These are phyloP conservation scores for Xestia xanthographa DNA, from an alignment of 2,888 invertebrate genomes.

Conservation along the genomic window DNA sequence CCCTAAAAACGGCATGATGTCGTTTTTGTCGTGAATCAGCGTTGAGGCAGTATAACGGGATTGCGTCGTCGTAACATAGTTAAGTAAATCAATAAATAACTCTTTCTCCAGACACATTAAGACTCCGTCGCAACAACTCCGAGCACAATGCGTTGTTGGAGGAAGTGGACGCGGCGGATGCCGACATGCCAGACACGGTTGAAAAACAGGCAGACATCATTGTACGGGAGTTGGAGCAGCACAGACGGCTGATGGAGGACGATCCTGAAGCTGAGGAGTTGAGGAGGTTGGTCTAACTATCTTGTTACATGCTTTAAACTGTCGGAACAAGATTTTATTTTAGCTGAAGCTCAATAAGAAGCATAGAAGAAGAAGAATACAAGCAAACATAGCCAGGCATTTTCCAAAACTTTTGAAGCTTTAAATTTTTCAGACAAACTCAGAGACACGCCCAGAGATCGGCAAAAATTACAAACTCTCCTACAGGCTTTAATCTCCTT, in stretches of 20 bases:
- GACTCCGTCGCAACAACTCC: slow-evolving; percentile 80
- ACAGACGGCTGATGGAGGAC: slow-evolving; percentile 92
- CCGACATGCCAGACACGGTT: slow-evolving; percentile 73
- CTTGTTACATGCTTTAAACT: not conserved
- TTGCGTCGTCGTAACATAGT: no score
- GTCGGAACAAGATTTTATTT: not conserved
- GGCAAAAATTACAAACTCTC: not conserved
- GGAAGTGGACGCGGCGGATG: slow-evolving; percentile 64
- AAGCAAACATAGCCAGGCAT: not conserved
- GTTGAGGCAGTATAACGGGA: no score
- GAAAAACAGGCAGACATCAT: slow-evolving; percentile 91
- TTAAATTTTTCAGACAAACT: not conserved
- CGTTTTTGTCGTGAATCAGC: no score
- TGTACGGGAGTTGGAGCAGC: slow-evolving; percentile 92
- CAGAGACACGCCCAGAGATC: not conserved
- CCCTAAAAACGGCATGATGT: no score
- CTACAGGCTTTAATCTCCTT: not conserved
- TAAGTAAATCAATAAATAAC: not conserved
- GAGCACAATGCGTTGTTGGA: slow-evolving; percentile 82
- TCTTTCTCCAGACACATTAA: slow-evolving; percentile 77
- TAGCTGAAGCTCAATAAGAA: not conserved
- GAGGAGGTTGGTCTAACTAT: slow-evolving; percentile 88
- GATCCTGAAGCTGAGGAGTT: slow-evolving; percentile 91
- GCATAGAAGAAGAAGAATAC: no score
- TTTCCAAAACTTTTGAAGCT: not conserved